phyloP scores from a whole-genome alignment of 2,888 invertebrate species.

The Encarsia formosa region DNA sequence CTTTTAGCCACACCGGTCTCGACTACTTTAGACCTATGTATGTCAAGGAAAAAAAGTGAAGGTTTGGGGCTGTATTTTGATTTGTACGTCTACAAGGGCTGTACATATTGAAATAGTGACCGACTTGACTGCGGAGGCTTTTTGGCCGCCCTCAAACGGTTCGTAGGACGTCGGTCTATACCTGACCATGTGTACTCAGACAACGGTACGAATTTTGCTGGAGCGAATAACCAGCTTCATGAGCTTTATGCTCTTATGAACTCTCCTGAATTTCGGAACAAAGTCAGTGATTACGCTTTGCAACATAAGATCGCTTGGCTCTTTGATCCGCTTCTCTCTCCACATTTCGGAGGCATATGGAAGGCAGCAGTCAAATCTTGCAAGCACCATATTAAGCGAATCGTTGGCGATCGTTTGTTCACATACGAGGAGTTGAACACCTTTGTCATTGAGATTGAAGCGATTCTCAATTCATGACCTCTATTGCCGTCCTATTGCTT shows the following conservation, averaged over 20 bases:
- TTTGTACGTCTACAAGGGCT: not conserved
- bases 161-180: not conserved
- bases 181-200: not conserved
- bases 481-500: conserved; percentile 1
- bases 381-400: not conserved
- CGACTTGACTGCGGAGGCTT: not conserved
- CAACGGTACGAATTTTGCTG: conserved; percentile 1
- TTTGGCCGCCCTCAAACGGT: not conserved
- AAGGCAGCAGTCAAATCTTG: not conserved
- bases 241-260: not conserved
- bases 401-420: not conserved
- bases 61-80: not conserved
- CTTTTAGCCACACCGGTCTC: not conserved
- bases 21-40: conserved; percentile 4
- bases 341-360: not conserved
- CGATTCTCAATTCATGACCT: not conserved
- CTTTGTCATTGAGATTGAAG: not conserved
- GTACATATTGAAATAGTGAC: conserved; percentile 1
- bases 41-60: not conserved
- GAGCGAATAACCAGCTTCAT: not conserved
- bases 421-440: not conserved
- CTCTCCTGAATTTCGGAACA: not conserved
- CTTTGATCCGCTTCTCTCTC: not conserved
- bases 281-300: not conserved
- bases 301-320: not conserved